Percentiles rank a stretch among this genome's conserved stretches.
phyloP scores from a whole-genome alignment of 2,113 vertebrate genomes.

The Herpailurus yagouaroundi region DNA sequence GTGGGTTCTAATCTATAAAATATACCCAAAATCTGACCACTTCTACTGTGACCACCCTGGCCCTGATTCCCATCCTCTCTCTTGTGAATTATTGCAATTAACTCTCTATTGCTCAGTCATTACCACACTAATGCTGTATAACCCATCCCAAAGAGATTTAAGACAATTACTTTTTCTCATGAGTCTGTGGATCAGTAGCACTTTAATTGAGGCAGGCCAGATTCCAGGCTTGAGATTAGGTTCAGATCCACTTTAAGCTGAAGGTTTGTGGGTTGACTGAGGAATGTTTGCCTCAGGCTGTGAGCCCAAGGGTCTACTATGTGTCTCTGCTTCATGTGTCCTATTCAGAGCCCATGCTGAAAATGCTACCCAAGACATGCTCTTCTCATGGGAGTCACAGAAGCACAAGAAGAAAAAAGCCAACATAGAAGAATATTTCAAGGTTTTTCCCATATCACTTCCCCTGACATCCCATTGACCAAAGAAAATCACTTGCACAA shows the following conservation, averaged over 20 bases:
- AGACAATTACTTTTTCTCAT: not conserved
- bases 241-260: not conserved
- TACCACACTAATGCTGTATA: not conserved
- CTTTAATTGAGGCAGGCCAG: not conserved
- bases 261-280: not conserved
- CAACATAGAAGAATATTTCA: not conserved
- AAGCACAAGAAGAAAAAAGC: conserved; percentile 31
- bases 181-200: not conserved
- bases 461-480: not conserved
- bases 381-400: not conserved
- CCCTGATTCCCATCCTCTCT: not conserved
- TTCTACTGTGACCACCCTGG: not conserved
- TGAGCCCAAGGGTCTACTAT: not conserved
- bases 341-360: not conserved
- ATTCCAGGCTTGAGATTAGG: not conserved
- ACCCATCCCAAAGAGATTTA: not conserved
- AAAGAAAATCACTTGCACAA: not conserved
- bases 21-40: not conserved
- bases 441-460: not conserved
- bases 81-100: not conserved
- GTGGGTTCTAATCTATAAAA: not conserved
- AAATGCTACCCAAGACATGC: not conserved
- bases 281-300: not conserved
- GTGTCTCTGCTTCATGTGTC: not conserved
- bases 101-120: not conserved